These are phyloP conservation scores for Antechinus stuartii DNA, from an alignment of 2,113 vertebrate genomes.

Conservation along the genomic window DNA sequence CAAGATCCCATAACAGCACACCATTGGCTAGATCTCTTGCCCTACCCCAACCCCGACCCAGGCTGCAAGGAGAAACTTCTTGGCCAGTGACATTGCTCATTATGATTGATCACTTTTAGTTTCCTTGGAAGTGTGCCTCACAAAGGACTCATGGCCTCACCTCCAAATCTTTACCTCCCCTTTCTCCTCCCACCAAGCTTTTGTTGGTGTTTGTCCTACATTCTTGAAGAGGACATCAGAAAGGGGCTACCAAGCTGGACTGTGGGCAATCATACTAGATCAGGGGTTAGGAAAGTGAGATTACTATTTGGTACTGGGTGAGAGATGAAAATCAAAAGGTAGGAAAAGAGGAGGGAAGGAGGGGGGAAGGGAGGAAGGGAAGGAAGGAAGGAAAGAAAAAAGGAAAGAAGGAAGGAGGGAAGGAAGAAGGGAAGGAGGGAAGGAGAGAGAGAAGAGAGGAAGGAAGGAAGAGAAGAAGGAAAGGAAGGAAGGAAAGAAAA, in stretches of 20 bases:
- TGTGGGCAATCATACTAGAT: background rate
- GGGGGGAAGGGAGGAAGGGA: too few relatives aligned
- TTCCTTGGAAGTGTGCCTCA: background rate
- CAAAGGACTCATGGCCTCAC: background rate
- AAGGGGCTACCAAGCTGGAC: background rate
- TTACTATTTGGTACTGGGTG: conserved; percentile 14
- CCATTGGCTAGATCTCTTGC: background rate
- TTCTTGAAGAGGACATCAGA: too few relatives aligned
- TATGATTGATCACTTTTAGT: background rate
- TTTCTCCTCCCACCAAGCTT: background rate
- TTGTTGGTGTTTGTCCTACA: too few relatives aligned
- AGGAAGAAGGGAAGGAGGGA: too few relatives aligned
- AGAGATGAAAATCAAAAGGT: conserved; percentile 26
- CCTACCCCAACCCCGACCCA: background rate
- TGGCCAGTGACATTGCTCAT: too few relatives aligned
- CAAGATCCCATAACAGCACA: background rate
- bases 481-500: too few relatives aligned
- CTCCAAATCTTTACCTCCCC: background rate
- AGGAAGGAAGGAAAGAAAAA: too few relatives aligned
- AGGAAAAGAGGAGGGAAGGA: too few relatives aligned
- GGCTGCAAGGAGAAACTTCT: background rate
- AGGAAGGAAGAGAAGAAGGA: too few relatives aligned
- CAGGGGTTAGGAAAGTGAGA: background rate
- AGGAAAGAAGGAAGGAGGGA: background rate
- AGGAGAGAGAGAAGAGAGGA: too few relatives aligned